These are phyloP conservation scores for Xiphophorus maculatus DNA, from an alignment of 2,113 vertebrate genomes.

Conservation along the genomic window DNA sequence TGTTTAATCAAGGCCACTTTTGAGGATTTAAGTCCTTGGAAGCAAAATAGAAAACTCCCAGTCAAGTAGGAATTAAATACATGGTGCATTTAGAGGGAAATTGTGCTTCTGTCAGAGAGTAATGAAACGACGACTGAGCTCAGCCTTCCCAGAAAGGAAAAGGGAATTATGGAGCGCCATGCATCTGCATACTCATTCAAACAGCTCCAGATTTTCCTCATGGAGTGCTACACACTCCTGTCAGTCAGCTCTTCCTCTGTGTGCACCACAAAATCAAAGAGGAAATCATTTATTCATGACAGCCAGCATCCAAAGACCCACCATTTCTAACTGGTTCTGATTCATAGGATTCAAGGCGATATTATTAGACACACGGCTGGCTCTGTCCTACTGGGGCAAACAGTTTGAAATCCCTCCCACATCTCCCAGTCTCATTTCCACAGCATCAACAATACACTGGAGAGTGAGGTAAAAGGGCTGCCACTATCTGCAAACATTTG, in stretches of 20 bases:
- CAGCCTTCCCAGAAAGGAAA: conserved; percentile 34
- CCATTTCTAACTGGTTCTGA: conserved; percentile 55
- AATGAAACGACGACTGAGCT: conserved; percentile 19
- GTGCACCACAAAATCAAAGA: conserved; percentile 48
- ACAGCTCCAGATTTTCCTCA: conserved; percentile 41
- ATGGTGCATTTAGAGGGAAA: conserved; percentile 3
- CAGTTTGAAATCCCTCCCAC: conserved; percentile 31
- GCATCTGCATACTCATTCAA: conserved; percentile 61
- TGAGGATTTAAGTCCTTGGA: background rate
- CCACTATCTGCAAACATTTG: conserved; percentile 51
- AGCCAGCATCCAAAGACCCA: conserved; percentile 57
- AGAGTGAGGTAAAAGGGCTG: conserved; percentile 15
- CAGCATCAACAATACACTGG: conserved; percentile 4
- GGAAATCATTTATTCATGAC: conserved; percentile 78
- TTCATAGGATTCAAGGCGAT: conserved; percentile 56
- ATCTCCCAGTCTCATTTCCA: conserved; percentile 40
- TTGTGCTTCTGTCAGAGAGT: conserved; percentile 24
- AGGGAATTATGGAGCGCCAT: conserved; percentile 30
- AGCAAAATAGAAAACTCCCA: background rate
- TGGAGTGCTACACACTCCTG: conserved; percentile 49
- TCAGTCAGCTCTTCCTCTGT: conserved; percentile 63
- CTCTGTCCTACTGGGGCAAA: conserved; percentile 53
- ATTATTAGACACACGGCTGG: conserved; percentile 70
- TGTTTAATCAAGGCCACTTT: background rate
- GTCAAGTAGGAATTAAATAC: conserved; percentile 1